phyloP scores from a whole-genome alignment of 2,797 vertebrate species.

The Callimico goeldii region DNA sequence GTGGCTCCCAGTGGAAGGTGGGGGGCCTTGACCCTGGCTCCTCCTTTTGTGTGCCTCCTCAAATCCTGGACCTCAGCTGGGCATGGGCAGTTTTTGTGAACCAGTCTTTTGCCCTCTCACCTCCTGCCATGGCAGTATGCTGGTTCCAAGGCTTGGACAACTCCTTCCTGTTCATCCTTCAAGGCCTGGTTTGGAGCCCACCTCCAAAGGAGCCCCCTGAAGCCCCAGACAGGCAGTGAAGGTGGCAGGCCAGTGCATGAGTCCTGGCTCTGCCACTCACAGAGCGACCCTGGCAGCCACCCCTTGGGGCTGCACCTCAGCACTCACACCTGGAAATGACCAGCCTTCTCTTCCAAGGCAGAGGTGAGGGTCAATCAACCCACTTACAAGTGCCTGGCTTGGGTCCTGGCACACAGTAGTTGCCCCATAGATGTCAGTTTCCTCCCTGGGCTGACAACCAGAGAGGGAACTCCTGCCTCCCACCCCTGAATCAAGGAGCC shows the following conservation, averaged over 20 bases:
- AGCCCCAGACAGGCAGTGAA: background rate
- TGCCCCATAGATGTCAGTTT: background rate
- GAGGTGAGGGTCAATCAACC: background rate
- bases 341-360: background rate
- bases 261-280: background rate
- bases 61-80: background rate
- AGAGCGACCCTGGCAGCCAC: background rate
- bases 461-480: background rate
- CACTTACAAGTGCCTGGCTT: accelerated
- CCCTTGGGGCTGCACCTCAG: background rate
- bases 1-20: accelerated
- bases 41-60: background rate
- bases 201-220: background rate
- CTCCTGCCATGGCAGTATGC: background rate
- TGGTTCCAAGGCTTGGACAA: accelerated
- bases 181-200: background rate
- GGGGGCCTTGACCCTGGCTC: background rate
- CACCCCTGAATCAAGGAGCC: background rate
- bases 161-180: background rate
- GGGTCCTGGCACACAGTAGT: accelerated
- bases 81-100: too few relatives aligned
- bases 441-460: background rate
- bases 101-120: too few relatives aligned
- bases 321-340: background rate
- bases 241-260: background rate